Conservation (phyloP, 2,888 invertebrate genomes). For the Orgyia antiqua region DNA sequence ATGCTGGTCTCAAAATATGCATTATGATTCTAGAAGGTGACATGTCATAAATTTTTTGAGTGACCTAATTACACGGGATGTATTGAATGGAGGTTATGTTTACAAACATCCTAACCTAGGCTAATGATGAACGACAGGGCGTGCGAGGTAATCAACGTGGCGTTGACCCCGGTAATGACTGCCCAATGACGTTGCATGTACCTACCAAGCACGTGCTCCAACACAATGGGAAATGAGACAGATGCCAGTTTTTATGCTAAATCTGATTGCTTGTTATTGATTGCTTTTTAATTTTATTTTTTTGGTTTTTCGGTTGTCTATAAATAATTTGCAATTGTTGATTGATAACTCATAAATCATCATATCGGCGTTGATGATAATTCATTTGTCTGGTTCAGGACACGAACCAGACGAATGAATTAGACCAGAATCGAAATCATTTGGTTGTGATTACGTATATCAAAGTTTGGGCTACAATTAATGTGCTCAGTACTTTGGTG, state of each 20-base stretch:
- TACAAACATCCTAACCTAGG: conserved; percentile 78
- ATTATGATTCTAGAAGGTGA: conserved; percentile 9
- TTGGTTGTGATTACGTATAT: no score
- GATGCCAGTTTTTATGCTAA: conserved; percentile 35
- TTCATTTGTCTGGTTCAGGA: background rate
- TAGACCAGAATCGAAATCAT: no score
- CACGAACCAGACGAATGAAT: no score
- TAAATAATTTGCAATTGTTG: background rate
- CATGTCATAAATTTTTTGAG: conserved; percentile 15
- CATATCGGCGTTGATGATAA: background rate
- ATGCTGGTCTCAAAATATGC: no score
- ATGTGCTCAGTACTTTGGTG: no score
- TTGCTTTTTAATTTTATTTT: conserved; percentile 16
- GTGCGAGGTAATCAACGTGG: conserved; percentile 70
- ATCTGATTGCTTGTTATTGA: conserved; percentile 22
- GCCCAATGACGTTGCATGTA: conserved; percentile 73
- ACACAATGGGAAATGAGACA: conserved; percentile 41
- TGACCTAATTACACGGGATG: conserved; percentile 55
- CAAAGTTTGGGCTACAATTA: no score
- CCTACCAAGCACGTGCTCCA: conserved; percentile 49
- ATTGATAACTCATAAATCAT: background rate
- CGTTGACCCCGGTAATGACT: conserved; percentile 75
- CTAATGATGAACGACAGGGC: conserved; percentile 76
- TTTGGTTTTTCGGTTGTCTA: conserved; percentile 3
- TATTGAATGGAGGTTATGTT: conserved; percentile 66